These are phyloP conservation scores for Gambusia holbrooki DNA, from an alignment of 2,113 vertebrate species.

Conservation along the genomic window DNA sequence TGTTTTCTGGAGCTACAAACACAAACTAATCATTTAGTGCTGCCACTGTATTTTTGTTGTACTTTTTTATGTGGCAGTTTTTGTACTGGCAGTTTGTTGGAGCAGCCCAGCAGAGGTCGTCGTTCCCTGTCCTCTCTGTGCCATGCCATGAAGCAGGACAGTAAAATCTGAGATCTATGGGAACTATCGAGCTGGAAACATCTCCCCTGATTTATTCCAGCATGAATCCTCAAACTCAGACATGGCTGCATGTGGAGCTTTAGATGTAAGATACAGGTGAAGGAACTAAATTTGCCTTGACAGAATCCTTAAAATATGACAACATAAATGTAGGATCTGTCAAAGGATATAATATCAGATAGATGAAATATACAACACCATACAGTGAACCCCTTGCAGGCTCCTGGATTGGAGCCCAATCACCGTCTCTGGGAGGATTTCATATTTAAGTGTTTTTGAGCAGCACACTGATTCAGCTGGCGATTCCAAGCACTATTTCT, in stretches of 20 bases:
- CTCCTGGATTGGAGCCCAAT: conserved; percentile 51
- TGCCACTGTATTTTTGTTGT: background rate
- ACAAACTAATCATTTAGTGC: background rate
- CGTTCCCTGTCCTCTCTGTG: conserved; percentile 33
- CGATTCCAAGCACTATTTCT: conserved; percentile 71
- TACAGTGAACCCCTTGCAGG: conserved; percentile 56
- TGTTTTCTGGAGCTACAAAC: background rate
- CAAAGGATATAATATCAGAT: conserved; percentile 64
- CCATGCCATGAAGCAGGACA: conserved; percentile 60
- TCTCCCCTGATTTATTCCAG: conserved; percentile 77
- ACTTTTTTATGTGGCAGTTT: background rate
- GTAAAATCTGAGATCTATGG: conserved; percentile 84
- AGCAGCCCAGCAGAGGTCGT: conserved; percentile 72
- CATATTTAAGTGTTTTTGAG: background rate
- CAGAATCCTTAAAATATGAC: conserved; percentile 71
- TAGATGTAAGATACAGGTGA: conserved; percentile 70
- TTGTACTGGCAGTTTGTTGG: conserved; percentile 21
- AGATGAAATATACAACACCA: conserved; percentile 60
- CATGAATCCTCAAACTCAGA: conserved; percentile 48
- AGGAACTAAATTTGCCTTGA: conserved; percentile 55
- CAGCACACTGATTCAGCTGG: conserved; percentile 42
- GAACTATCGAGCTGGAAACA: conserved; percentile 71
- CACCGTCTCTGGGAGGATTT: background rate
- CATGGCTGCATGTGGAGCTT: conserved; percentile 56
- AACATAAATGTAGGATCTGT: conserved; percentile 67